These are phyloP conservation scores for Corvus moneduloides DNA, from an alignment of 2,113 vertebrate species.

Conservation along the genomic window DNA sequence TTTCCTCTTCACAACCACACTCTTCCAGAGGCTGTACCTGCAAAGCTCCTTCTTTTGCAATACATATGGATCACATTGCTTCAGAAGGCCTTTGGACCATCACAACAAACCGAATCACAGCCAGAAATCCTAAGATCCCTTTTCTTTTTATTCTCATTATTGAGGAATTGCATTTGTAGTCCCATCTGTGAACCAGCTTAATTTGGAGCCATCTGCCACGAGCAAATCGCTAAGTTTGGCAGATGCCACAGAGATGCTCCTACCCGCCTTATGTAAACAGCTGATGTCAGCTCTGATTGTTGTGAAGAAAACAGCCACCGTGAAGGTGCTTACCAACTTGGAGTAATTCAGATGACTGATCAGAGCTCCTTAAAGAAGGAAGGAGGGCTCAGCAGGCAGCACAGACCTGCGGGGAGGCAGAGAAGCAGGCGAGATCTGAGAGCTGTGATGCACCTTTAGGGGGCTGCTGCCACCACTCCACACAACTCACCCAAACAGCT, in stretches of 20 bases:
- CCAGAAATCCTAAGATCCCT: not conserved
- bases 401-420: not conserved
- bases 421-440: rapidly evolving
- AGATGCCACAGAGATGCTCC: conserved; percentile 45
- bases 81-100: not conserved
- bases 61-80: not conserved
- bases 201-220: conserved; percentile 71
- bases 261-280: conserved; percentile 39
- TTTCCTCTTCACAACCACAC: not conserved
- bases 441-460: not conserved
- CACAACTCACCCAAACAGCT: not conserved
- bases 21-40: not conserved
- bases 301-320: conserved; percentile 26
- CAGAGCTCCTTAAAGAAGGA: not conserved
- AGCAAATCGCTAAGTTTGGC: conserved; percentile 65
- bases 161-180: conserved; percentile 53
- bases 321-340: not conserved
- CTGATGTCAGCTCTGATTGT: conserved; percentile 39
- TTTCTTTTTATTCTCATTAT: not conserved
- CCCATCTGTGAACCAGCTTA: conserved; percentile 70
- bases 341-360: not conserved
- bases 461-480: rapidly evolving
- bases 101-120: not conserved
- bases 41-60: not conserved
- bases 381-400: not conserved